Evolutionary conservation across 2,113 vertebrate species (phyloP), one percentile per base, ranked within the genome.

Genomic region (Hipposideros armiger): DNA sequence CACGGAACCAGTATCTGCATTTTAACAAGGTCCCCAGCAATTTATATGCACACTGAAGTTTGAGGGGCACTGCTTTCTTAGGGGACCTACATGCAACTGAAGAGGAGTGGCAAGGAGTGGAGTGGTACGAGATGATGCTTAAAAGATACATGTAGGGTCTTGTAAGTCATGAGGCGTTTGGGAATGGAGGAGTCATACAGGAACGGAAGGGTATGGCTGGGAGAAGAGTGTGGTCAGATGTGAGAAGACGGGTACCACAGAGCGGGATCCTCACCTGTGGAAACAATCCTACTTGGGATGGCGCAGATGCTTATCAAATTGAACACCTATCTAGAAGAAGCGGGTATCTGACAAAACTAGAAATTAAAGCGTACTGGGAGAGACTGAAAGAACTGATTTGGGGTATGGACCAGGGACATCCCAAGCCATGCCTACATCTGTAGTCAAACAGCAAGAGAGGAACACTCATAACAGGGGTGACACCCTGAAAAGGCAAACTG

Each of bases 401-500:
- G 26, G 73, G 30, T 30, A 2, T 22, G 19, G 70, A 72, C 7
- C 4, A 58, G 72, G 54, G 50, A 60, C 13, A 40, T 42, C 36
- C 45, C 0, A 2, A 40, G 47, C 60, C 70, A n/a, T 7, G 50
- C 60, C 50, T 26, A 0, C 26, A 42, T 2, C 69, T n/a, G 2
- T 0, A 14, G 58, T 77, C 50, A 58, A 19, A 83, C 83, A 85
- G 52, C 20, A 67, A 91, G 73, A 45, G 96, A 92, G 90, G 28
- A 5, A 91, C 9, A 4, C 45, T 76, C 40, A 10, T 10, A 40
- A 60, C 24, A 94, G 69, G 87, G 9, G 40, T 56, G 92, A 16
- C 50, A 82, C 28, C 73, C 77, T 28, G 54, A 94, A 87, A 80
- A 97, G 72, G 80, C 2, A 30, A 93, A 80, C 60, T 40, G 2